Evolutionary conservation across 2,113 vertebrate genomes (phyloP), one percentile per base, ranked within the genome.

Genomic region (Anseranas semipalmata): DNA sequence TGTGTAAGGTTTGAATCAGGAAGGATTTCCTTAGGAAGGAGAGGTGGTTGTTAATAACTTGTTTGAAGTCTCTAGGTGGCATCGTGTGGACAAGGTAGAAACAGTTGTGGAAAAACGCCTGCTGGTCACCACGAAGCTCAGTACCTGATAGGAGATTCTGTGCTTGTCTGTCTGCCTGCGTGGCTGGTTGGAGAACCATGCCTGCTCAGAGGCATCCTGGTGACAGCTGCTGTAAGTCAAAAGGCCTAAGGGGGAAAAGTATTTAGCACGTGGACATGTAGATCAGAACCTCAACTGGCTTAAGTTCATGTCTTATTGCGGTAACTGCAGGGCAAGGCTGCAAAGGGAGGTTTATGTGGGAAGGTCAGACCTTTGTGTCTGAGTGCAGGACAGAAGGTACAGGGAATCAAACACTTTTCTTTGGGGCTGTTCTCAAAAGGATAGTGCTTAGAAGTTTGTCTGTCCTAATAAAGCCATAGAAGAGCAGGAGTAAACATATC

Each of bases 401-500:
- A 60, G 46, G 60, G n/a, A 55, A 68, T 74, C 46, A 41, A 46
- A 15, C 11, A 24, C 13, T 52, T 65, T 46, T 32, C 21, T 48
- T 62, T 46, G 43, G 48, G 56, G 24, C 60, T 37, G 30, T 6
- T 60, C 33, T 46, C 53, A 46, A 46, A 45, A 79, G 33, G 22
- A 53, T 17, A 24, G 13, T 18, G 28, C n/a, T 62, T 30, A 8
- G 67, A 39, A 53, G 53, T 39, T 60, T 35, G 21, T 59, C 18
- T 20, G 16, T 67, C n/a, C 39, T 55, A 55, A 33, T 17, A 62
- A 59, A 66, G 52, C 66, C 10, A 6, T 14, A 15, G 59, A 72
- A 39, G 9, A 72, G 58, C 58, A 52, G 43, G 17, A 0, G 2
- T 52, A 37, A 58, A 45, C 0, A 0, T 45, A n/a, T 22, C 0